Percentiles rank a stretch among this genome's conserved stretches.
Conservation (phyloP, 2,113 vertebrate species). For the Sinocyclocheilus rhinocerous region DNA sequence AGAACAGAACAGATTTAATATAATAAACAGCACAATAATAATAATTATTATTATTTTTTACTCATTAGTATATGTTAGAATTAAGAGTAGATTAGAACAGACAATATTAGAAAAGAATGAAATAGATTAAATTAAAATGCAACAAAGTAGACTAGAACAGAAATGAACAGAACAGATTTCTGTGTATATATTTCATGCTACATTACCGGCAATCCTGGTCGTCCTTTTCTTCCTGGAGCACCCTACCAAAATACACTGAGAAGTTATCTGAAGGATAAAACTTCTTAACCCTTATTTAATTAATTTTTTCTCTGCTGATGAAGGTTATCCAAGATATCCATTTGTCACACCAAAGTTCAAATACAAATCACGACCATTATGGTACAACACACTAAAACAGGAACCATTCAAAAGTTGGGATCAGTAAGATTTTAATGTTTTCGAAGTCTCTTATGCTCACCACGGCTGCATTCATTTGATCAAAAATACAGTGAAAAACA, state of each 20-base stretch:
- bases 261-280: background rate
- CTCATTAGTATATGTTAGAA: background rate
- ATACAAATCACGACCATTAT: background rate
- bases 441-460: no score
- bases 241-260: slow-evolving; percentile 62
- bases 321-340: no score
- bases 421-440: background rate
- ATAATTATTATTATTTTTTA: no score
- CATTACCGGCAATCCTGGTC: slow-evolving; percentile 62
- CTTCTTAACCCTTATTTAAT: background rate
- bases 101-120: background rate
- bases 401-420: background rate
- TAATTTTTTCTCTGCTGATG: background rate
- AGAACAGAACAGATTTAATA: background rate
- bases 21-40: no score
- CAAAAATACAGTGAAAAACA: no score
- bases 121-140: background rate
- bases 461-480: no score
- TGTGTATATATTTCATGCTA: background rate
- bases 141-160: background rate
- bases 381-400: background rate
- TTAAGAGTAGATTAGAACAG: background rate
- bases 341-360: background rate
- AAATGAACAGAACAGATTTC: background rate
- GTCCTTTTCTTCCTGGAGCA: slow-evolving; percentile 66